These are phyloP conservation scores for Synchiropus splendidus DNA, from an alignment of 2,113 vertebrate genomes.

Conservation along the genomic window DNA sequence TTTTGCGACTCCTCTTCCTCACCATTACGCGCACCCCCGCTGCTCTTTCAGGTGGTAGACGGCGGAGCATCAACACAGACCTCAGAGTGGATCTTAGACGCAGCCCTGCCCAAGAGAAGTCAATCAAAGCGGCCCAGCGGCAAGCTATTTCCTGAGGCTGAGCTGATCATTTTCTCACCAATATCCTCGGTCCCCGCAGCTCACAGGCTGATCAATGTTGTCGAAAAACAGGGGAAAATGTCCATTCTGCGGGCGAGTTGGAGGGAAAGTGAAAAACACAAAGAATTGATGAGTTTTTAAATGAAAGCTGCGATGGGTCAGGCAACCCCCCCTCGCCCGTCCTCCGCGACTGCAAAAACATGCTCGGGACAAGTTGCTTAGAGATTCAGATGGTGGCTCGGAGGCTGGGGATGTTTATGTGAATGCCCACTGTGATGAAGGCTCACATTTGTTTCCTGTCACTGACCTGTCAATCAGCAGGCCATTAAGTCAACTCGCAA, in stretches of 20 bases:
- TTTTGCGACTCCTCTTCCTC: conserved; percentile 23
- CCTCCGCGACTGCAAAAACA: too few species aligned
- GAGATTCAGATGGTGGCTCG: conserved; percentile 51
- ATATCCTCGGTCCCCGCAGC: conserved; percentile 39
- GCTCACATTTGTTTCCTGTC: conserved; percentile 67
- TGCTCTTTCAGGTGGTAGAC: conserved; percentile 12
- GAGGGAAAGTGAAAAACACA: conserved; percentile 37
- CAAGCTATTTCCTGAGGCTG: conserved; percentile 35
- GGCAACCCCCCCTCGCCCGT: conserved; percentile 18
- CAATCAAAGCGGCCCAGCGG: conserved; percentile 52
- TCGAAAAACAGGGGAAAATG: conserved; percentile 49
- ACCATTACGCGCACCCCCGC: conserved; percentile 12
- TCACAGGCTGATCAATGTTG: conserved; percentile 58
- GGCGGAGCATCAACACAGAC: conserved; percentile 24
- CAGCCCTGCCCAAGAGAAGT: conserved; percentile 36
- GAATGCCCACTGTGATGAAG: conserved; percentile 60
- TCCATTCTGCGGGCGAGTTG: conserved; percentile 34
- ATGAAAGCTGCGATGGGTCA: conserved; percentile 10
- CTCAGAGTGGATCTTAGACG: conserved; percentile 25
- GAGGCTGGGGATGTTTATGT: conserved; percentile 49
- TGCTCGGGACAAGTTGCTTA: too few species aligned
- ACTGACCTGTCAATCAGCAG: conserved; percentile 55
- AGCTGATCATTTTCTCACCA: conserved; percentile 58
- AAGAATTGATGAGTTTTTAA: conserved; percentile 55
- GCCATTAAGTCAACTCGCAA: conserved; percentile 31